Percentiles rank a stretch among this genome's conserved stretches.
Conservation (phyloP, 2,113 vertebrate species). For the Globicephala melas region DNA sequence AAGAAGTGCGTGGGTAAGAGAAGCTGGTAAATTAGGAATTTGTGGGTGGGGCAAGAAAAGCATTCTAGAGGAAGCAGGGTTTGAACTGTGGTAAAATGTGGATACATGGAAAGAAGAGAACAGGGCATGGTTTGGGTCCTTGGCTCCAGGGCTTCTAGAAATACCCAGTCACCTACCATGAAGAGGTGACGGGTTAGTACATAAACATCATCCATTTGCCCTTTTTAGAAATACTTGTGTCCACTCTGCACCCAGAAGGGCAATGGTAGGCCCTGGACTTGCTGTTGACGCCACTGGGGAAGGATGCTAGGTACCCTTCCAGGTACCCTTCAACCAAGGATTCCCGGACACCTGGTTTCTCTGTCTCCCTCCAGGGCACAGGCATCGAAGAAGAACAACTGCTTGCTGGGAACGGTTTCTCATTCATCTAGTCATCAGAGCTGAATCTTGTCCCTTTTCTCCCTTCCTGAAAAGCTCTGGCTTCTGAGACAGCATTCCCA, state of each 20-base stretch:
- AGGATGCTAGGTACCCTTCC: not conserved
- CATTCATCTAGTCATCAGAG: not conserved
- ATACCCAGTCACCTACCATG: not conserved
- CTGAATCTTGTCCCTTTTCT: not conserved
- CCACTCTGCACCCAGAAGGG: not conserved
- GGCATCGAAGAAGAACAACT: not conserved
- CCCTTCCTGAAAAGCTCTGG: not conserved
- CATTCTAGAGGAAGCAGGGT: not conserved
- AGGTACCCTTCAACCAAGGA: not conserved
- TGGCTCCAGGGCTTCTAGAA: not conserved
- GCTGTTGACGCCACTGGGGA: not conserved
- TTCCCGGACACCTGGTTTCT: not conserved
- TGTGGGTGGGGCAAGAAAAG: not conserved
- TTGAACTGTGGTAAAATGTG: not conserved
- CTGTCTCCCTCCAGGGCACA: not conserved
- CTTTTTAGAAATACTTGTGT: not conserved
- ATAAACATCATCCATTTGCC: too few species aligned
- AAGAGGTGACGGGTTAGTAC: not conserved
- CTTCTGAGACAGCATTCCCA: not conserved
- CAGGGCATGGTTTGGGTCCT: not conserved
- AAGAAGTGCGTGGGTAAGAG: not conserved
- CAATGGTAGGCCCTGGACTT: not conserved
- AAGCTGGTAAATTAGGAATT: not conserved
- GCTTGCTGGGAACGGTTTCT: not conserved
- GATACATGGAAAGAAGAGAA: not conserved